Base-by-base conservation (phyloP, 53 echinoderm and acorn worm species). In the Echinometra lucunter region DNA sequence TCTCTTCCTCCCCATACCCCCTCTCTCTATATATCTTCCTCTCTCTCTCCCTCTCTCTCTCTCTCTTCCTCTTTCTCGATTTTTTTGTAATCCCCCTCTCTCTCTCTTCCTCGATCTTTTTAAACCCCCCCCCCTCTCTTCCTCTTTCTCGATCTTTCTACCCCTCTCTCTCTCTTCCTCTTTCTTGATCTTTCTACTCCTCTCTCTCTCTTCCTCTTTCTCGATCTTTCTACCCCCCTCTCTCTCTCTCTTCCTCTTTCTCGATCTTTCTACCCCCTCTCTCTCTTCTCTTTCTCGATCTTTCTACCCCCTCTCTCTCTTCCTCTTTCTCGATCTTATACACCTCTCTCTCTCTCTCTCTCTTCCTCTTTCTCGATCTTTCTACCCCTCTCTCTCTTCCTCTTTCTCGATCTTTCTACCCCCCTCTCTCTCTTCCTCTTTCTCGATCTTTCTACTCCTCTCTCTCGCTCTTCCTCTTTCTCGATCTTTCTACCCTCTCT, bases 271-370 rank as follows among this genome's bases (percentile, higher is more conserved):
- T 28, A 10, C 25, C 21, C 37, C 17, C 18, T 80, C 81, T 80
- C 44, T 80, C 81, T 80, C 81, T 27, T 27, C 81, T 80, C 81
- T 80, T 3, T 80, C 81, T 80, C 23, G 37, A 82, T 75, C 18
- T 75, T 70, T 32, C 30, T 10, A 28, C 30, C 30, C 34, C 32
- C 44, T 3, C 28, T 25, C 88, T 88, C 88, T 49, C 6, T 18
- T 45, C n/a, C 42, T 82, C 82, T 67, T 67, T 67, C 67, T 67
- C 32, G 1, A 28, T 67, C 53, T 11, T 13, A 53, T 4, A 53
- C 53, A 53, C 53, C 19, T 25, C 19, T 0, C 6, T 25, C 19
- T 7, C 19, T 6, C 5, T 67, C 28, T 30, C 67, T 67, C 6
- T 28, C 67, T 28, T 3, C 30, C 32, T 67, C 7, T 67, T 13